A percentile compares a stretch with the other conserved stretches of the same genome.
These are phyloP conservation scores for Barypeithes pellucidus DNA, from an alignment of 2,888 invertebrate species.

Conservation along the genomic window DNA sequence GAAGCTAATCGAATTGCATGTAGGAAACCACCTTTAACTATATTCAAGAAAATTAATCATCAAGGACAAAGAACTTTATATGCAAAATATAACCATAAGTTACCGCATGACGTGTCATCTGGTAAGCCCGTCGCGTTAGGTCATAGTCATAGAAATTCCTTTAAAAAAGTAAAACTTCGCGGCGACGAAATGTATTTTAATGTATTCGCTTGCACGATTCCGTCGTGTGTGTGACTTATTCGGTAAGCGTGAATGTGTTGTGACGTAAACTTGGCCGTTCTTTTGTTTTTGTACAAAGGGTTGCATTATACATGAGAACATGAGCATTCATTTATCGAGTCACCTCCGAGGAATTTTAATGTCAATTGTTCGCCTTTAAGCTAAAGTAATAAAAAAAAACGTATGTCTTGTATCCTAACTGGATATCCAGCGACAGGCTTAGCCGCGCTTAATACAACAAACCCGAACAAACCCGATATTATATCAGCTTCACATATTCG, in stretches of 20 bases:
- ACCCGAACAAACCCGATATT: no score
- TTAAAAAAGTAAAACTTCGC: slow-evolving; percentile 11
- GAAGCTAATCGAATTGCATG: background rate
- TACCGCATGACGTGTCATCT: slow-evolving; percentile 16
- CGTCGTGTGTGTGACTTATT: slow-evolving; percentile 28
- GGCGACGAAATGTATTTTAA: slow-evolving; percentile 17
- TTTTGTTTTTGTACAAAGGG: slow-evolving; percentile 39
- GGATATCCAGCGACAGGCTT: background rate
- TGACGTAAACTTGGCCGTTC: slow-evolving; percentile 34
- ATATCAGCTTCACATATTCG: no score
- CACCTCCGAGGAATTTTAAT: slow-evolving; percentile 45
- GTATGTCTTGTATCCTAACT: background rate
- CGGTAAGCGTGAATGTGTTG: slow-evolving; percentile 37
- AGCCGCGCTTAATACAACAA: no score
- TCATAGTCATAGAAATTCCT: slow-evolving; percentile 22
- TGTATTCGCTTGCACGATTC: slow-evolving; percentile 17
- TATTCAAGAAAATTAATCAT: background rate
- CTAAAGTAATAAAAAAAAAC: slow-evolving; percentile 21
- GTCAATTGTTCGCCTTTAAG: slow-evolving; percentile 25
- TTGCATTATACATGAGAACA: slow-evolving; percentile 46
- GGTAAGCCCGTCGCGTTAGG: slow-evolving; percentile 14
- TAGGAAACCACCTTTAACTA: background rate
- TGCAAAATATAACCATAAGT: background rate
- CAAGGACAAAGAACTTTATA: slow-evolving; percentile 12
- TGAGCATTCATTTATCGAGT: slow-evolving; percentile 38